Base-by-base conservation (phyloP, 2,888 invertebrate genomes). In the Ephialtes manifestator region DNA sequence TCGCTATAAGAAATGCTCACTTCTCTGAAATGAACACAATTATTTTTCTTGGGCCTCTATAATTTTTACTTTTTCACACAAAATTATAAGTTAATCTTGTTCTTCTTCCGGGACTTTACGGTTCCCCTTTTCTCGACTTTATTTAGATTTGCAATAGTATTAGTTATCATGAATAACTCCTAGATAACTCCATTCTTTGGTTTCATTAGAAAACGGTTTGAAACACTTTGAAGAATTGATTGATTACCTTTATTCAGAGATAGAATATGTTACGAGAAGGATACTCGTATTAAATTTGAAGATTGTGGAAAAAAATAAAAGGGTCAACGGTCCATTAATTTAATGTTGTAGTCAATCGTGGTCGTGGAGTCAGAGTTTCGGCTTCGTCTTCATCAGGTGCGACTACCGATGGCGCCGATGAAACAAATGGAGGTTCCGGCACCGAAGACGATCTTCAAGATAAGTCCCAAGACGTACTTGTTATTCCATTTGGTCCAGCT, bases 401-500 rank as follows among this genome's bases (percentile, higher is more conserved):
- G 13, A 88, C 90, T 4, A 93, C 92, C 79, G 90, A 89, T 18
- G 90, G 89, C 8, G 89, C 88, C 39, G 93, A 93, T 55, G 90
- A 90, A 28, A 86, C 90, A 28, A 94, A 93, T 71, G 91, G 90
- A 48, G 89, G 90, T 53, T 91, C 91, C 4, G 90, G 91, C 10
- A 80, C 90, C 4, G 94, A 93, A 80, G 93, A 93, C 13, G 94
- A 94, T 53, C 80, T 86, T 31, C 72, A 87, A 11, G 93, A 93
- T 74, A 94, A 92, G 86, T 93, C 90, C 51, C 95, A 95, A 83
- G 94, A 95, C 4, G 96, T 97, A n/a, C 94, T 97, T 28, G 96
- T 97, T 55, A 96, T 97, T 89, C 96, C 96, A 24, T 95, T 97
- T 76, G 95, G 95, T 18, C 94, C 95, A 75, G 95, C 94, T 24